Conservation (phyloP, 1,140 invertebrate genomes). For the Drosophila guanche region DNA sequence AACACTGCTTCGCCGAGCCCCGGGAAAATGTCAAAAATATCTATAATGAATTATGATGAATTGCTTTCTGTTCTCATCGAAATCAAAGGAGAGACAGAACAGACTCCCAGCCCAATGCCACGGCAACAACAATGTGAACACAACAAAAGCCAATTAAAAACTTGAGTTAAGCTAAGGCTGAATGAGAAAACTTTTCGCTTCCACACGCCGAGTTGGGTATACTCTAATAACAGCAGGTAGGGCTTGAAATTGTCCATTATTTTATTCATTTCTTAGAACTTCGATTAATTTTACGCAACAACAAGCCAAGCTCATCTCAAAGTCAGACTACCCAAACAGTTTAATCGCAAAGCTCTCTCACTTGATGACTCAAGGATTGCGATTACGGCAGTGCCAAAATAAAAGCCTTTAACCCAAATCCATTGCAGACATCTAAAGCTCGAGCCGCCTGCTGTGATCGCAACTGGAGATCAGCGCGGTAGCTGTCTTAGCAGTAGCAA, state of each 20-base stretch:
- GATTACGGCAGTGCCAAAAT: constrained; percentile 25
- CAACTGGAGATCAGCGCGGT: constrained; percentile 39
- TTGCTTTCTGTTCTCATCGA: constrained; percentile 45
- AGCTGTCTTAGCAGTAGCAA: constrained; percentile 40
- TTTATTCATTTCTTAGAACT: no score
- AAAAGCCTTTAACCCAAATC: constrained; percentile 25
- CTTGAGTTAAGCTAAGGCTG: constrained; percentile 50
- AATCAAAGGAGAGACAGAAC: constrained; percentile 22
- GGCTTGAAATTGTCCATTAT: no score
- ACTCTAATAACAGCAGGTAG: constrained; percentile 2
- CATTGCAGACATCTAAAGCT: constrained; percentile 13
- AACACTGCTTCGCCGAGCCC: constrained; percentile 51
- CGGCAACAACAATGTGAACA: constrained; percentile 22
- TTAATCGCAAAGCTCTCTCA: not conserved
- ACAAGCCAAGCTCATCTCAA: not conserved
- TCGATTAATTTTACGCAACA: no score
- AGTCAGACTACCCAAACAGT: not conserved
- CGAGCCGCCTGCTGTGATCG: constrained; percentile 39
- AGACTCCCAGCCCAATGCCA: constrained; percentile 21
- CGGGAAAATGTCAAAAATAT: constrained; percentile 72
- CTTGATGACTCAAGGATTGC: constrained; percentile 50
- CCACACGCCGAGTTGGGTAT: constrained; percentile 1
- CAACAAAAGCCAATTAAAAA: constrained; percentile 75
- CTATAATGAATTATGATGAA: constrained; percentile 81
- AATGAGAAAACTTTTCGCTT: constrained; percentile 3